Conservation (phyloP, 2,888 invertebrate genomes). For the Pseudeuparius sepicola region DNA sequence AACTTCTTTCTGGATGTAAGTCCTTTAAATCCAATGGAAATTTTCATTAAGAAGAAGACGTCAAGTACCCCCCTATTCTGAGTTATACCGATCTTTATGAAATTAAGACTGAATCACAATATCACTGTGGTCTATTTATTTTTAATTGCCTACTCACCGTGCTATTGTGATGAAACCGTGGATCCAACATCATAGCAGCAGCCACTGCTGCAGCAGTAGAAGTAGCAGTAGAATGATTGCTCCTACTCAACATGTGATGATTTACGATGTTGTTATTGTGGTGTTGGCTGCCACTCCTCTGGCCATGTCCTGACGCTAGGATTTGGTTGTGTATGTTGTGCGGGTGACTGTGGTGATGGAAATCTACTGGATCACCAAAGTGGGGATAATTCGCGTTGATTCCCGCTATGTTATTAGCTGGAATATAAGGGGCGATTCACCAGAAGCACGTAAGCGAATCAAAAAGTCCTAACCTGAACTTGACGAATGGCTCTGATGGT, state of each 20-base stretch:
- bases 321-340: conserved; percentile 39
- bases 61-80: too few relatives aligned
- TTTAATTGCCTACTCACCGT: too few relatives aligned
- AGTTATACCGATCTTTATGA: too few relatives aligned
- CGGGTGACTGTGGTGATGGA: conserved; percentile 35
- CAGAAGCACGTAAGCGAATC: too few relatives aligned
- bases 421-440: too few relatives aligned
- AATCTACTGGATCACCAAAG: conserved; percentile 37
- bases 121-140: too few relatives aligned
- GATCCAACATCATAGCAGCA: conserved; percentile 43
- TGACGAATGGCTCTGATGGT: conserved; percentile 37
- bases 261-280: conserved; percentile 34
- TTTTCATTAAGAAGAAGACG: too few relatives aligned
- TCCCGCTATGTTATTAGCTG: conserved; percentile 30
- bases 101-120: too few relatives aligned
- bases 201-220: conserved; percentile 41
- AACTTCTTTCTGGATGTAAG: too few relatives aligned
- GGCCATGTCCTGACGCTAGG: conserved; percentile 25
- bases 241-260: conserved; percentile 37
- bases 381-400: conserved; percentile 37
- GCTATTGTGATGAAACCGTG: conserved; percentile 40
- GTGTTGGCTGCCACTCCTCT: neutral
- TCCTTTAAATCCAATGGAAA: too few relatives aligned
- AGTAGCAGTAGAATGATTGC: conserved; percentile 36
- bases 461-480: conserved; percentile 23